Base-by-base conservation (phyloP, 2,888 invertebrate genomes). In the Hermaeophaga mercurialis region DNA sequence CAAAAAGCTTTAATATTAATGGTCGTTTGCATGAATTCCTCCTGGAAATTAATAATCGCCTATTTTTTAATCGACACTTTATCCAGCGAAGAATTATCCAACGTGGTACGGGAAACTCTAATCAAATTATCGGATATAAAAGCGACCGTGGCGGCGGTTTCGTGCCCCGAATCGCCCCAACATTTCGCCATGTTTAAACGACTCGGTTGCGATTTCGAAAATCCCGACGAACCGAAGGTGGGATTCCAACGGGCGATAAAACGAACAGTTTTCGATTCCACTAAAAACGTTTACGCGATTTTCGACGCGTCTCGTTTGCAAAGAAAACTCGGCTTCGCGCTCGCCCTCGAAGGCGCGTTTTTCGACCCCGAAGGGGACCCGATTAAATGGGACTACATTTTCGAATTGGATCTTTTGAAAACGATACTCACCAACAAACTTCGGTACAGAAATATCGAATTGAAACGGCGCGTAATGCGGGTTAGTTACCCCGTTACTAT, bases 21-120 rank as follows among this genome's bases (percentile, higher is more conserved):
- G 66, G 62, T 66, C 9, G 63, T 63, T n/a, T 36, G 55, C 3
- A 15, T 49, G n/a, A 57, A 59, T 34, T 19, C 26, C 4, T 28
- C 57, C 18, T 64, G 66, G 64, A 68, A 68, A 58, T 24, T 67
- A 26, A 65, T 66, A 39, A 50, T 67, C 33, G 61, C 58, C 6
- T 66, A 66, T 55, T 66, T 59, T 58, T 62, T 66, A 8, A 63
- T 63, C 28, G 58, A 61, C 28, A 28, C 36, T 1, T 36, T 66
- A 9, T 55, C 57, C 28, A 65, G 59, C n/a, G 19, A 12, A 14
- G 57, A 60, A 43, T 48, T 57, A 50, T 59, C 63, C 4, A 59
- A 61, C 48, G 54, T 65, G 18, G 46, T 66, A 14, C 45, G 12
- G 8, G 47, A 61, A 41, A 18, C 52, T 18, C 43, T 66, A 15